Percentiles rank a stretch among this genome's conserved stretches.
Evolutionary conservation across 2,888 invertebrate genomes (phyloP).

Genomic region (Hypselothyrea guttata): DNA sequence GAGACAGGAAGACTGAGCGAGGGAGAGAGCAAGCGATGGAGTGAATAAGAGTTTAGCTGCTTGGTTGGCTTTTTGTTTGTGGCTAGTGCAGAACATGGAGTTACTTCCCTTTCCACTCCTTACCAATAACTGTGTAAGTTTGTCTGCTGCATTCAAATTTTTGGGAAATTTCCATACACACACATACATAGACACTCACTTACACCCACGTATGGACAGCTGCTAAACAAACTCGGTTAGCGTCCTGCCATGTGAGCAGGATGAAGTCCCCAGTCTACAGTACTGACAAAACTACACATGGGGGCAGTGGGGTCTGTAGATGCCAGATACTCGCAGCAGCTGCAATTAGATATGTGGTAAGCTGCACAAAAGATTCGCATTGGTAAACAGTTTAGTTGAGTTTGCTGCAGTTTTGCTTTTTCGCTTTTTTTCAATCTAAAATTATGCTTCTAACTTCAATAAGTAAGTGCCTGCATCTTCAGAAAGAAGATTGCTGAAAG

Average conservation of each 20-base stretch:
- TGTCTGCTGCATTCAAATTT: conserved; percentile 53
- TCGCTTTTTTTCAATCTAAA: too few relatives aligned
- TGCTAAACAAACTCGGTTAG: conserved; percentile 55
- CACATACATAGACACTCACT: conserved; percentile 17
- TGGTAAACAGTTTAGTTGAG: conserved; percentile 8
- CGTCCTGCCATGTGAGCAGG: conserved; percentile 23
- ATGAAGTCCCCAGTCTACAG: conserved; percentile 38
- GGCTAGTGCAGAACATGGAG: conserved; percentile 53
- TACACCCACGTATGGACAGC: conserved; percentile 34
- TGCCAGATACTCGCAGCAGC: conserved; percentile 7
- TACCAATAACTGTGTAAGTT: conserved; percentile 9
- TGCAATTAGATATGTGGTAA: conserved; percentile 25
- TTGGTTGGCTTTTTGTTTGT: conserved; percentile 66
- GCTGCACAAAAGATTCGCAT: conserved; percentile 9
- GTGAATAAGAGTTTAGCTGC: conserved; percentile 61
- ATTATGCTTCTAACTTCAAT: not conserved
- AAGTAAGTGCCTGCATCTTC: not conserved
- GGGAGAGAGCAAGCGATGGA: not conserved
- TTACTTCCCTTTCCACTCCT: not conserved
- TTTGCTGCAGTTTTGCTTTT: not conserved
- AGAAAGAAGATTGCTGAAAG: not conserved
- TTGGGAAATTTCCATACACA: conserved; percentile 59
- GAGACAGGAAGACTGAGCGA: conserved; percentile 13
- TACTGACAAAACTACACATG: conserved; percentile 17
- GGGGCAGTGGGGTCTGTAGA: conserved; percentile 6